Base-by-base conservation (phyloP, 2,888 invertebrate species). In the Chymomyza caudatula region DNA sequence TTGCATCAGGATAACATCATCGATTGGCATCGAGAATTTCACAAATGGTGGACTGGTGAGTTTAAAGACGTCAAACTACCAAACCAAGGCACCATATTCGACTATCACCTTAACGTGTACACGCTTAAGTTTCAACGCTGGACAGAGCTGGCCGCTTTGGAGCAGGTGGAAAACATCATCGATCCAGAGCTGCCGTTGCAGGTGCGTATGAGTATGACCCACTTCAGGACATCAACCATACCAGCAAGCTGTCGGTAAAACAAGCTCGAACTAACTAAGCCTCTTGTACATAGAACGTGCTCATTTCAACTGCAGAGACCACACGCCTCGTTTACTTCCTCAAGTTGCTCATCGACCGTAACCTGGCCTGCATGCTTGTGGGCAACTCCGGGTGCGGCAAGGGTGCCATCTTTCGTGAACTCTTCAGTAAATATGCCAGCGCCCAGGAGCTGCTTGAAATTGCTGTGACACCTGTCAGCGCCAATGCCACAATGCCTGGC, bases 11-110 rank as follows among this genome's bases (percentile, higher is more conserved):
- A 98, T 90, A 94, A 96, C 91, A 91, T 96, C 60, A 92, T 95
- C 11, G 98, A 98, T 89, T 97, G 98, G 94, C 93, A 97, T 60
- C 95, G 95, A 71, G 98, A 98, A 88, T 98, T 98, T 90, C 97
- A 96, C 88, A 98, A 97, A 90, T 98, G 98, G 98, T 98, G 97
- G 93, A 92, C 93, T 29, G 95, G 94, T 71, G 98, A 98, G 91
- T 98, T 98, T 90, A 98, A 97, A 91, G 93, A 95, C 19, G 93
- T 98, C 60, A 97, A 96, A 90, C 96, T 98, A 89, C 98, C 98
- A 0, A 89, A 93, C 0, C 86, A 93, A 25, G 96, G 96, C 15
- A 96, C 94, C 22, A 94, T 98, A 3, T 98, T 98, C 89, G 96
- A 95, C 89, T 98, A 95, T 91, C 97, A 94, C 89, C 96, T 98